Base-by-base conservation (phyloP, 2,888 invertebrate species). In the Homarus gammarus region DNA sequence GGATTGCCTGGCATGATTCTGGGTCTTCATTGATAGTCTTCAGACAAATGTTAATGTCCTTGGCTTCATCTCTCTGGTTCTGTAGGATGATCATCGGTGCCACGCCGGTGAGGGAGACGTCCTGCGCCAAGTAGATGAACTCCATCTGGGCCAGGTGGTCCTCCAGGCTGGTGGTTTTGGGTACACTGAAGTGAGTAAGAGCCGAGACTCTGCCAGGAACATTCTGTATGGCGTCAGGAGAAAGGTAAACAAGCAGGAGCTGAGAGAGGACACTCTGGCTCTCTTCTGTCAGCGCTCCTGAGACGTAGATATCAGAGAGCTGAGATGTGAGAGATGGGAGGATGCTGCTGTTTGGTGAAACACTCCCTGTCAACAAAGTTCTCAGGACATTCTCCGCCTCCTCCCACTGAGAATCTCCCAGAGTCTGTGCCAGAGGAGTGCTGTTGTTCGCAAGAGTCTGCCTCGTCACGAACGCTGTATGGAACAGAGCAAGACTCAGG, bases 171-270 rank as follows among this genome's bases (percentile, higher is more conserved):
- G 56, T 75, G 18, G 82, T 68, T 18, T 82, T 72, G 3, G 91
- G 91, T 22, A 91, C 91, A 1, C 90, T 64, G 38, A 90, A 91
- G 82, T 91, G 91, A 18, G 90, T 91, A 3, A 91, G 79, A 49
- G 91, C 88, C 18, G 91, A 87, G 31, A 91, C 90, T 40, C 88
- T 82, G 5, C 90, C 81, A 51, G 85, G 85, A 5, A 91, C 81
- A 49, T 86, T 78, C 33, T 51, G 44, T 33, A 90, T 84, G 18
- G 81, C 70, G 18, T 87, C 90, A 64, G 84, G 72, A 27, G 87
- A 75, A n/a, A 91, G 38, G 38, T 87, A 90, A 27, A 81, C 78
- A 31, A 40, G 40, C 75, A 90, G 61, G 3, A 90, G 72, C 38
- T 72, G 78, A 22, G 40, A 49, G 8, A 84, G 68, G 8, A 87